phyloP scores from a whole-genome alignment of 92 coral and sea anemone species.

The Phenganax marumi region DNA sequence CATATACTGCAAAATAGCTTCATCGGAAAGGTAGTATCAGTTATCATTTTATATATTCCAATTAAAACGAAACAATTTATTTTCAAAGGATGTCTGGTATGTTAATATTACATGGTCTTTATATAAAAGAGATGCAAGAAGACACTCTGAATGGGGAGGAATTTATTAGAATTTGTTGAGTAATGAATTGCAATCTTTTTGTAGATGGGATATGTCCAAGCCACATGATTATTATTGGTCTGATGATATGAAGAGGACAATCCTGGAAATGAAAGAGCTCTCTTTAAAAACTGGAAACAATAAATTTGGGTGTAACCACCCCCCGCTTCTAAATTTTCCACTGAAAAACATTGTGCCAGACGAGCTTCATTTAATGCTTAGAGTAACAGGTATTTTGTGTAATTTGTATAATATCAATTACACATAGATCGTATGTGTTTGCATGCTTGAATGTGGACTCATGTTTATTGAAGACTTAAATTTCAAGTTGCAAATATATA shows the following conservation, averaged over 20 bases:
- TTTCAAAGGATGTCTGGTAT: not conserved
- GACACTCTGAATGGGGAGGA: too few relatives aligned
- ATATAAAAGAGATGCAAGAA: too few relatives aligned
- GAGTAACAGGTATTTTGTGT: constrained; percentile 16
- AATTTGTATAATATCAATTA: not conserved
- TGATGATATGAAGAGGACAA: constrained; percentile 15
- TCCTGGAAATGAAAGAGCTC: constrained; percentile 37
- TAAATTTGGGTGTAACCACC: constrained; percentile 39
- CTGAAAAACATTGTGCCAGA: constrained; percentile 41
- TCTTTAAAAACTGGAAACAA: constrained; percentile 36
- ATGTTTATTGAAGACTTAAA: too few relatives aligned
- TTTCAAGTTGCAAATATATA: too few relatives aligned
- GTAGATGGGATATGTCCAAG: constrained; percentile 61
- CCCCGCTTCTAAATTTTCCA: constrained; percentile 29
- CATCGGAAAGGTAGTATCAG: constrained; percentile 9
- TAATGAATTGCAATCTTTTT: not conserved
- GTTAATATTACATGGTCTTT: not conserved
- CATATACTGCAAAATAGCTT: constrained; percentile 15
- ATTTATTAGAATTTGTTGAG: not conserved
- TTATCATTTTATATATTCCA: not conserved
- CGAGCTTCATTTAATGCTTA: constrained; percentile 36
- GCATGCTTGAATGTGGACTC: too few relatives aligned
- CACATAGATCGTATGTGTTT: too few relatives aligned
- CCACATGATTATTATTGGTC: constrained; percentile 45
- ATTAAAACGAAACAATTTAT: not conserved